Percentiles rank a stretch among this genome's conserved stretches.
phyloP scores from a whole-genome alignment of 2,113 vertebrate genomes.

The cat (Felis catus) region F.catus_Fca126_mat1.0 CM031419.1:154115501-154116000 shows the following conservation, averaged over 20 bases:
- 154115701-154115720: conserved; percentile 23
- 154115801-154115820: neutral
- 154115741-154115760: neutral
- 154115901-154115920: no score
- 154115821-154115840: neutral
- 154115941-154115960: no score
- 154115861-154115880: neutral
- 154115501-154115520: conserved; percentile 79
- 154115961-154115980: no score
- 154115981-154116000: no score
- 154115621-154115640: conserved; percentile 2
- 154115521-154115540: conserved; percentile 80
- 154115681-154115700: conserved; percentile 46
- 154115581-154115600: conserved; percentile 56
- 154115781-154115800: neutral
- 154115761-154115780: neutral
- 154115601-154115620: neutral
- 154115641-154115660: conserved; percentile 27
- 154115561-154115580: conserved; percentile 50
- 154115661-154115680: conserved; percentile 11
- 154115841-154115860: neutral
- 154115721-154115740: conserved; percentile 39
- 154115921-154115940: no score
- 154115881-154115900: neutral
- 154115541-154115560: conserved; percentile 75